Conservation (phyloP, 2,888 invertebrate genomes). For the Lasioglossum vierecki region DNA sequence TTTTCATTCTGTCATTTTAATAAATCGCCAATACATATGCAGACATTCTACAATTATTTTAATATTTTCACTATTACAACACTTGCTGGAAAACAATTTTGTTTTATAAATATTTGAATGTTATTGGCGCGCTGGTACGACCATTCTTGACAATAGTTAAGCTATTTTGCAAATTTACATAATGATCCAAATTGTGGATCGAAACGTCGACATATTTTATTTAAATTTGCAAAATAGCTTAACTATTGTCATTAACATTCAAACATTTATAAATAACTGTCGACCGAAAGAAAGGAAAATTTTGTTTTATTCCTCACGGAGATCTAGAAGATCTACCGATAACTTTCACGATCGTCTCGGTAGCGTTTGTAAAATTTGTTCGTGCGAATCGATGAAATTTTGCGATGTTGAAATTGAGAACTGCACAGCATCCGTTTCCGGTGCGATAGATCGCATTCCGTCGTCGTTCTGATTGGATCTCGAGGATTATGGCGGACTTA, state of each 20-base stretch:
- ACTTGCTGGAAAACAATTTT: background rate
- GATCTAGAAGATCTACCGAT: background rate
- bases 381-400: background rate
- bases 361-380: background rate
- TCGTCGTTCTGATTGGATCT: conserved; percentile 49
- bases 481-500: conserved; percentile 53
- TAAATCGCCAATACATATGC: background rate
- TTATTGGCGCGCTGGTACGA: no score
- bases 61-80: background rate
- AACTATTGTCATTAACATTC: no score
- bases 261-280: no score
- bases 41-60: background rate
- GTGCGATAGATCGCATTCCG: conserved; percentile 54
- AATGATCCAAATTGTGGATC: no score
- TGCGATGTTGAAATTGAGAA: conserved; percentile 26
- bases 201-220: no score
- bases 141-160: no score
- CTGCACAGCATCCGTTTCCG: conserved; percentile 42
- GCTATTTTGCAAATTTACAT: no score
- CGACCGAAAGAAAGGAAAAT: no score
- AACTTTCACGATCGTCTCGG: background rate
- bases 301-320: background rate
- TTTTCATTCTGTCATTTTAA: background rate
- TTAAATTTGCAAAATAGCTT: no score
- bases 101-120: no score